These are phyloP conservation scores for Adoxophyes honmai DNA, from an alignment of 1,140 invertebrate species.

Conservation along the genomic window DNA sequence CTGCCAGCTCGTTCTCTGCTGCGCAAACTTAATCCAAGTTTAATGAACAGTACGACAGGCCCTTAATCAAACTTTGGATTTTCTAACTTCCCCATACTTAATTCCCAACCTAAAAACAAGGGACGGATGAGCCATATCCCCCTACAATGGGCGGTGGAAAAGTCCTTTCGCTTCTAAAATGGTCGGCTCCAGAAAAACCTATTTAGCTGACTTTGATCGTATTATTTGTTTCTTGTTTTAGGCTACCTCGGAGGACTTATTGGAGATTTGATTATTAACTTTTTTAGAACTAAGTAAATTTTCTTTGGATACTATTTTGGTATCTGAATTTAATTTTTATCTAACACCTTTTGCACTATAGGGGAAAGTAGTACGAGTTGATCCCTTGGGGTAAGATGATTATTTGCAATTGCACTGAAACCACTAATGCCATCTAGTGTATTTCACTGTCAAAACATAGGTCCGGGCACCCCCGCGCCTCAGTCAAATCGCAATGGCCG, in stretches of 20 bases:
- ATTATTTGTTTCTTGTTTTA: conserved; percentile 74
- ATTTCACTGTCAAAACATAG: too few species aligned
- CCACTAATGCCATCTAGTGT: too few species aligned
- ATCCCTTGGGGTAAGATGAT: too few species aligned
- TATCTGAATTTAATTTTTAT: neutral
- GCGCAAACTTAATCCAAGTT: conserved; percentile 77
- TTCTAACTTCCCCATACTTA: conserved; percentile 33
- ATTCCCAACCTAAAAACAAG: conserved; percentile 31
- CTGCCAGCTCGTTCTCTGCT: conserved; percentile 64
- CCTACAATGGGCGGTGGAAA: conserved; percentile 22
- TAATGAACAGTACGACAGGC: conserved; percentile 78
- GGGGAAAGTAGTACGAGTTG: too few species aligned
- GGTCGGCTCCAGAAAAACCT: conserved; percentile 61
- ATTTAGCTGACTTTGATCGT: conserved; percentile 70
- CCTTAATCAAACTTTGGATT: conserved; percentile 78
- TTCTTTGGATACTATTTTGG: neutral
- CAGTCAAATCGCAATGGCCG: too few species aligned
- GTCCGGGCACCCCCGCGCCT: too few species aligned
- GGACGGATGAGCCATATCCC: conserved; percentile 23
- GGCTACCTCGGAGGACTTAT: conserved; percentile 7
- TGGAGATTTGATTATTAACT: conserved; percentile 5
- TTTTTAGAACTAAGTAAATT: too few species aligned
- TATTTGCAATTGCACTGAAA: too few species aligned
- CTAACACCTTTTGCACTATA: too few species aligned
- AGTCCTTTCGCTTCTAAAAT: conserved; percentile 22